Evolutionary conservation across 2,113 vertebrate genomes (phyloP).

Genomic region (Corvus hawaiiensis): DNA sequence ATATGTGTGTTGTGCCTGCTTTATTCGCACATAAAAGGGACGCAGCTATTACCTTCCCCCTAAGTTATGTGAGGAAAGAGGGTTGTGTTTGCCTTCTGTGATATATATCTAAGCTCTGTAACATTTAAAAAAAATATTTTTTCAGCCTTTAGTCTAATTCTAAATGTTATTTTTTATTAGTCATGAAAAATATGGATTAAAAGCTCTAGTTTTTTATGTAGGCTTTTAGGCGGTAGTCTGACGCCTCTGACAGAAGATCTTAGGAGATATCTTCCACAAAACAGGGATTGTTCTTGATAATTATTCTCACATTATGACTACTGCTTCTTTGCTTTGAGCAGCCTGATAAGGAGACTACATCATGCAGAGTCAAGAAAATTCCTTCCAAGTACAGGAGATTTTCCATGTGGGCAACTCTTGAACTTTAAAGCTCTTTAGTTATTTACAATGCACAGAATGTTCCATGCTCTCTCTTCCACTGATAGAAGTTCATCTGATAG

Average conservation of each 20-base stretch:
- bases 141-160: not conserved
- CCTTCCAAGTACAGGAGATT: not conserved
- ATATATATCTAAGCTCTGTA: not conserved
- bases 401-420: not conserved
- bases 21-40: not conserved
- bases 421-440: not conserved
- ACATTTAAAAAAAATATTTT: not conserved
- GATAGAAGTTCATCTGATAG: not conserved
- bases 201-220: not conserved
- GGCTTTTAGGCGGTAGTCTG: not conserved
- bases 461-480: not conserved
- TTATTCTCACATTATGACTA: not conserved
- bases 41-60: not conserved
- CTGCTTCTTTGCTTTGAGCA: not conserved
- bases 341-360: not conserved
- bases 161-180: not conserved
- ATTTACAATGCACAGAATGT: not conserved
- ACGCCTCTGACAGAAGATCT: conserved; percentile 1
- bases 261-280: not conserved
- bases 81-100: not conserved
- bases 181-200: not conserved
- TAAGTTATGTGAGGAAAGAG: not conserved
- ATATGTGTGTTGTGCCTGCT: not conserved
- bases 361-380: not conserved
- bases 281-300: not conserved